phyloP scores from a whole-genome alignment of 2,797 vertebrate species.

The Saguinus oedipus region DNA sequence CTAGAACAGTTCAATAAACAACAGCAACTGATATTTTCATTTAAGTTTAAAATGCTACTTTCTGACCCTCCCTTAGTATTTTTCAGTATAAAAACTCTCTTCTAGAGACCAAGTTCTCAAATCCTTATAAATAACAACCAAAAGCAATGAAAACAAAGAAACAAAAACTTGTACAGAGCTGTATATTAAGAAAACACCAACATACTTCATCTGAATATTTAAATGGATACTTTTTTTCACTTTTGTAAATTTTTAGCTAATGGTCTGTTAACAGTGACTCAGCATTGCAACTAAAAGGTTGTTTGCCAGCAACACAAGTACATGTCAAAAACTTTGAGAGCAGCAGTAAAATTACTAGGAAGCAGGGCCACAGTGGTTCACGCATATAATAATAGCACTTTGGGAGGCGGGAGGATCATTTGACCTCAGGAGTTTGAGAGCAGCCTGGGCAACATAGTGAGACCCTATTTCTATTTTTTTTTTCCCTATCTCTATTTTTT shows the following conservation, averaged over 20 bases:
- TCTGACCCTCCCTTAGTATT: neutral
- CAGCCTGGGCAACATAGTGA: no score
- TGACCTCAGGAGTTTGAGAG: no score
- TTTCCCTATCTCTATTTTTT: no score
- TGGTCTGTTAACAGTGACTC: neutral
- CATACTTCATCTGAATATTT: neutral
- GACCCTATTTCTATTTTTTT: no score
- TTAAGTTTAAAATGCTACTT: conserved; percentile 35
- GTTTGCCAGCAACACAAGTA: neutral
- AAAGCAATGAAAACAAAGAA: neutral
- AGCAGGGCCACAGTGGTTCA: no score
- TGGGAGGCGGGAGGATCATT: no score
- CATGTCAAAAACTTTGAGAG: conserved; percentile 25
- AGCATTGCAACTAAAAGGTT: neutral
- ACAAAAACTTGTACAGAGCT: neutral
- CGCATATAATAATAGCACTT: no score
- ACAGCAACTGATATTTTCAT: neutral
- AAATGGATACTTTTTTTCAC: neutral
- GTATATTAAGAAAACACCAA: neutral
- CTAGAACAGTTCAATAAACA: neutral
- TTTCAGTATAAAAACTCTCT: conserved; percentile 38
- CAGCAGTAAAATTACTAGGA: neutral
- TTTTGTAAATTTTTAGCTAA: neutral
- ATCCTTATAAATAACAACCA: neutral
- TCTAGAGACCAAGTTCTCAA: neutral